These are phyloP conservation scores for Scomber japonicus DNA, from an alignment of 2,113 vertebrate genomes.

Conservation along the genomic window DNA sequence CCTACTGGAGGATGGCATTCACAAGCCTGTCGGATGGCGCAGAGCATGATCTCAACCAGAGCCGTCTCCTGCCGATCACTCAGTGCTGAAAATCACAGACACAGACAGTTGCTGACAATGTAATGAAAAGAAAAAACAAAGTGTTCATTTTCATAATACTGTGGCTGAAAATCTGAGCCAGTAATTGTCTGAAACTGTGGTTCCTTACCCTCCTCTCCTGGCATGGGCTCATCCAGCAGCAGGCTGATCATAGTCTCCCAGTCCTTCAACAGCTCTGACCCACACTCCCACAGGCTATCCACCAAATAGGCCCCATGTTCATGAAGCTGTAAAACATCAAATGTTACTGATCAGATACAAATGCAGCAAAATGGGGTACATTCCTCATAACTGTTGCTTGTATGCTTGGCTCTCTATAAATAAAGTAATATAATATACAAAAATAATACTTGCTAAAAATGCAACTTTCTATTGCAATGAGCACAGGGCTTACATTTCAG, in stretches of 20 bases:
- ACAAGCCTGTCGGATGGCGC: constrained; percentile 94
- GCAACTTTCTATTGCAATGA: not conserved
- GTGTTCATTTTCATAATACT: not conserved
- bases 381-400: not conserved
- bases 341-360: not conserved
- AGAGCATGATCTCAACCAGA: constrained; percentile 97
- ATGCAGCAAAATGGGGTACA: not conserved
- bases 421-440: too few relatives aligned
- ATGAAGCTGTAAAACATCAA: constrained; percentile 86
- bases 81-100: constrained; percentile 85
- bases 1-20: constrained; percentile 97
- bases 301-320: constrained; percentile 98
- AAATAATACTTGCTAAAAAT: not conserved
- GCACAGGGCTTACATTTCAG: not conserved
- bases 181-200: not conserved
- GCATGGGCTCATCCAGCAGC: constrained; percentile 93
- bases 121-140: not conserved
- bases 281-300: constrained; percentile 98
- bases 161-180: not conserved
- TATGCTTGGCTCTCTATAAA: too few relatives aligned
- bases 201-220: constrained; percentile 93
- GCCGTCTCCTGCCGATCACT: constrained; percentile 96
- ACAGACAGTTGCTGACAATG: not conserved
- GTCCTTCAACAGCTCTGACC: constrained; percentile 95
- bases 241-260: constrained; percentile 99